phyloP scores from a whole-genome alignment of 2,113 vertebrate genomes.

The Tachysurus vachellii region DNA sequence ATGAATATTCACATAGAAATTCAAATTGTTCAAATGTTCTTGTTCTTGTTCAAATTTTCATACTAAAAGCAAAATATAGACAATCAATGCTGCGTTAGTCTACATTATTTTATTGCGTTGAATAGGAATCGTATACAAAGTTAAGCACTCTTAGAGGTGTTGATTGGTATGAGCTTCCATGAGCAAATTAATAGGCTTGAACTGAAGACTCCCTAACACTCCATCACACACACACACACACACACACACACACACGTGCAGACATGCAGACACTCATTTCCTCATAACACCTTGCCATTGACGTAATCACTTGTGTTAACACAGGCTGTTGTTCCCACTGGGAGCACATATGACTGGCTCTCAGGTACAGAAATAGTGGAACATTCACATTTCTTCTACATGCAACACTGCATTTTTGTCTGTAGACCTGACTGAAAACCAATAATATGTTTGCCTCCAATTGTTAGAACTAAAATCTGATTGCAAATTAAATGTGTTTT shows the following conservation, averaged over 20 bases:
- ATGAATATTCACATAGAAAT: neutral
- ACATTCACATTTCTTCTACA: neutral
- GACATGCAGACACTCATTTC: neutral
- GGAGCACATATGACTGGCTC: neutral
- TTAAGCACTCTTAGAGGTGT: neutral
- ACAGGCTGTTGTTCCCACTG: conserved; percentile 6
- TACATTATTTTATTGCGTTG: neutral
- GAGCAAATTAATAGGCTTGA: neutral
- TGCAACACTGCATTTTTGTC: neutral
- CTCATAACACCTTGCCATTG: conserved; percentile 1
- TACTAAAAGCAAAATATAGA: neutral
- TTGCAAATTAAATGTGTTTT: neutral
- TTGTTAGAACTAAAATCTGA: neutral
- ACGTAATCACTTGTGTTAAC: neutral
- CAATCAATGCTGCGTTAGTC: neutral
- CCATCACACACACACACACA: neutral
- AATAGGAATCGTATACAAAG: neutral
- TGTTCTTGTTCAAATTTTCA: neutral
- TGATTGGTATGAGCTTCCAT: neutral
- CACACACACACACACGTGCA: neutral
- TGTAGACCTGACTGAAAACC: neutral
- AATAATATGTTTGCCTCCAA: neutral
- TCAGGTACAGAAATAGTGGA: neutral
- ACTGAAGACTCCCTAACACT: neutral
- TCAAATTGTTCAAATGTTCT: neutral